Conservation (phyloP, 2,888 invertebrate genomes). For the Barypeithes pellucidus region DNA sequence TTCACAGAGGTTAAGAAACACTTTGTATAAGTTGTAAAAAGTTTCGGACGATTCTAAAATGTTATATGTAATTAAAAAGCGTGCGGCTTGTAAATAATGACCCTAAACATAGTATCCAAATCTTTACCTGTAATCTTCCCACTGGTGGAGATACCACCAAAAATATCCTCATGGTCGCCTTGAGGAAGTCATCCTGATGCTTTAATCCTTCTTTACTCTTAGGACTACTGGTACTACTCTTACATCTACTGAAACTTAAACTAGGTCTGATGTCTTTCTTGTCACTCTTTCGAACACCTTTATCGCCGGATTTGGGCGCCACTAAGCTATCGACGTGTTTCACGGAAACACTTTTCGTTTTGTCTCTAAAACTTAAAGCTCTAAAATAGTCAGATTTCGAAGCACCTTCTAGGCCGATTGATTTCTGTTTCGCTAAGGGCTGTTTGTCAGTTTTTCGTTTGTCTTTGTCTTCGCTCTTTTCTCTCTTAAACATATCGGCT, state of each 20-base stretch:
- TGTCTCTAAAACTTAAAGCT: constrained; percentile 66
- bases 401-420: constrained; percentile 63
- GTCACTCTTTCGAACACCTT: constrained; percentile 69
- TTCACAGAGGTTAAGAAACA: no score
- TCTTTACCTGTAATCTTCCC: constrained; percentile 74
- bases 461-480: constrained; percentile 60
- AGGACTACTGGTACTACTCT: constrained; percentile 58
- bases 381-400: constrained; percentile 62
- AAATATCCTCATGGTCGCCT: constrained; percentile 83
- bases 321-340: constrained; percentile 62
- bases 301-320: constrained; percentile 59
- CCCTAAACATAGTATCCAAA: neutral
- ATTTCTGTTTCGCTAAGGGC: constrained; percentile 66
- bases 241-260: constrained; percentile 64
- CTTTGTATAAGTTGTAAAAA: no score
- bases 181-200: constrained; percentile 80
- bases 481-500: constrained; percentile 62
- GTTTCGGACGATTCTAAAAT: no score
- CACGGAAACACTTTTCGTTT: constrained; percentile 64
- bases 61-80: no score
- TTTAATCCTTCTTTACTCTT: constrained; percentile 61
- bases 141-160: constrained; percentile 81
- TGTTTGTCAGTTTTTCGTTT: constrained; percentile 66
- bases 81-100: neutral
- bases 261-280: constrained; percentile 63